Evolutionary conservation across 2,888 invertebrate species (phyloP), one percentile per base, ranked within the genome.

Genomic region (Biston betularia): DNA sequence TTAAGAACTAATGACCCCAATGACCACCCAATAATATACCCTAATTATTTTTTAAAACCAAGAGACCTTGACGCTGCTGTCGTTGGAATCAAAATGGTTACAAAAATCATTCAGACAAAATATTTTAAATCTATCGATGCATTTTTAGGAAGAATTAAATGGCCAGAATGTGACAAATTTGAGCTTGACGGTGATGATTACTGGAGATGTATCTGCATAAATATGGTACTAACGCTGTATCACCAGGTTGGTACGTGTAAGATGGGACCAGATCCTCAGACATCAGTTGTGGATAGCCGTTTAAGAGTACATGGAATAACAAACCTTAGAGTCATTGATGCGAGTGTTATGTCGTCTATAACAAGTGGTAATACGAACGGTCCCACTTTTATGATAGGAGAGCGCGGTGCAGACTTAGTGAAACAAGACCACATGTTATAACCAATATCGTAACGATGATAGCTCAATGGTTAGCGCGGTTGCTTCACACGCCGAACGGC

Each of bases 311-410:
- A 96, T 65, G 96, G 96, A 0, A 89, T 96, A 0, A 82, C 90
- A 15, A 95, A 95, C 11, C 87, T 97, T 0, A 90, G 97, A 46
- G 96, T 97, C 0, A 95, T 95, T 0, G 97, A 97, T 82, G 97
- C 96, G 0, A 97, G 97, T 61, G 94, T 97, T 50, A 97, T 97
- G 97, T 97, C 97, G 0, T 92, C 85, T 3, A 94, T 96, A 55
- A 94, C 96, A 0, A 97, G 96, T 79, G 97, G 96, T 0, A 97
- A 97, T 81, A 97, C 96, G 0, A 97, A 97, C 80, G 97, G 96
- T 0, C 96, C 97, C 0, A 94, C 95, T 0, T 96, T 97, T 12
- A 97, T 97, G 97, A 96, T 97, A 54, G 97, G 95, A 0, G 97
- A 97, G 81, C 96, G 96, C 79, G 96, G 94, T 0, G 94, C 96